Conservation (phyloP, 2,113 vertebrate genomes). For the Aplodontia rufa region DNA sequence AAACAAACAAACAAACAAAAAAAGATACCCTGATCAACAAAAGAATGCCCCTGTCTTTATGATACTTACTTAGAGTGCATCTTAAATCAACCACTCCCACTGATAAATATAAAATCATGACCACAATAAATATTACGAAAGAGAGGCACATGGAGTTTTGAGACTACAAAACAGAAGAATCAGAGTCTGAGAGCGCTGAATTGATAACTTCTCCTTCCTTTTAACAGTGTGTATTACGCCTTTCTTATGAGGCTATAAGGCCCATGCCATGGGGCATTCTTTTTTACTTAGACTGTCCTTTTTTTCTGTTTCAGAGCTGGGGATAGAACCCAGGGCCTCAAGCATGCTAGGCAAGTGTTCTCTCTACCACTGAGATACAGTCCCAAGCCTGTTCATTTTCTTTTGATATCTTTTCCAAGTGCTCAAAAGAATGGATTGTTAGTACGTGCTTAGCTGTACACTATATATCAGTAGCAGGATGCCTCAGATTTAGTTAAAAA, state of each 20-base stretch:
- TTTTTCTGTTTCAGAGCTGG: background rate
- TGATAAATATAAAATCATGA: background rate
- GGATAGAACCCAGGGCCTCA: background rate
- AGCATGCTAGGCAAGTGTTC: background rate
- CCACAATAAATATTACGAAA: background rate
- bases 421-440: slow-evolving; percentile 13
- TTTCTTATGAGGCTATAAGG: background rate
- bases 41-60: background rate
- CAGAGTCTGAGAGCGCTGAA: background rate
- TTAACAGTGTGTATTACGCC: background rate
- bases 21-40: background rate
- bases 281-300: background rate
- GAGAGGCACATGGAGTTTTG: background rate
- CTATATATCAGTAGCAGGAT: background rate
- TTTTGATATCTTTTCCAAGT: slow-evolving; percentile 28
- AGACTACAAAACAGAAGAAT: rapidly evolving
- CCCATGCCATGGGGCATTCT: background rate
- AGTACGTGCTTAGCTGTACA: background rate
- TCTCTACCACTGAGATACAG: background rate
- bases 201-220: background rate
- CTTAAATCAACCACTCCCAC: background rate
- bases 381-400: background rate
- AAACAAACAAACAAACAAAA: too few species aligned
- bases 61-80: background rate
- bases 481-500: slow-evolving; percentile 6